Base-by-base conservation (phyloP, 1,140 invertebrate genomes). In the Homarus americanus region DNA sequence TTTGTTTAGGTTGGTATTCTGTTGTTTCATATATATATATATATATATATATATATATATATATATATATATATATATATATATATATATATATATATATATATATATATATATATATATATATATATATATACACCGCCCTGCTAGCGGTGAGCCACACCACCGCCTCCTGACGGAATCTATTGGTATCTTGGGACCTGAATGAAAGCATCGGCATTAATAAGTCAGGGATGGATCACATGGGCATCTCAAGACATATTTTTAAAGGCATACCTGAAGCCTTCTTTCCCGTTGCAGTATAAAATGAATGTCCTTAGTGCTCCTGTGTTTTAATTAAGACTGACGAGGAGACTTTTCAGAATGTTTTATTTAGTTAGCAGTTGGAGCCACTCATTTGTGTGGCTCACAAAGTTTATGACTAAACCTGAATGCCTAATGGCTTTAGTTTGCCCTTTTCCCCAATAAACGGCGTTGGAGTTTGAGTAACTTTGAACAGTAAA, bases 351-450 rank as follows among this genome's bases (percentile, higher is more conserved):
- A 69, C 63, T 69, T 69, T 69, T 69, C n/a, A 12, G 63, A 1
- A 5, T 69, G 24, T 28, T 69, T 69, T 69, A 69, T 69, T 69
- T 32, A 69, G 63, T 32, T 28, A 69, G 63, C 0, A 0, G n/a
- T 69, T 69, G 4, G 63, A 69, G n/a, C 63, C 63, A 28, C n/a
- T 32, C 63, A 32, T 69, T 32, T 69, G n/a, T 69, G 63, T 69
- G 63, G 63, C 63, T 69, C n/a, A 32, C 63, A 69, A 32, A 69
- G 63, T 69, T 69, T 69, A 69, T 69, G n/a, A 69, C 5, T 69
- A 28, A 69, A 9, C 63, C 63, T 69, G 63, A 69, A 69, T 69
- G 63, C 28, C 28, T 69, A 69, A 69, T 69, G 63, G 63, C n/a
- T 7, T 69, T 69, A 69, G 63, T 69, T 69, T 69, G n/a, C 28